A percentile compares a stretch with the other conserved stretches of the same genome.
These are phyloP conservation scores for Drosophila paramelanica DNA, from an alignment of 2,888 invertebrate species.

Conservation along the genomic window DNA sequence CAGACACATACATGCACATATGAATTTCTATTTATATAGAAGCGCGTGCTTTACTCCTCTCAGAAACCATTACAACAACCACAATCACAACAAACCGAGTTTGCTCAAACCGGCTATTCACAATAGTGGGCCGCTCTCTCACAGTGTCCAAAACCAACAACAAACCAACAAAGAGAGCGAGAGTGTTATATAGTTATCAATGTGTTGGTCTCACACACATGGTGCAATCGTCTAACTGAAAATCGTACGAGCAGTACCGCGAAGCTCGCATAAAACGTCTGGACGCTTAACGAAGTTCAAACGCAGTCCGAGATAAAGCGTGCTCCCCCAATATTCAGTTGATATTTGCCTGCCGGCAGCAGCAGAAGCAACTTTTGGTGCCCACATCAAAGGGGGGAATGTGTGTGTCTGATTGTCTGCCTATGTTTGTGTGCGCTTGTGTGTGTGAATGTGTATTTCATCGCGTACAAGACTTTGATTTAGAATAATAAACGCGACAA, in stretches of 20 bases:
- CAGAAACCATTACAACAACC: slow-evolving; percentile 3
- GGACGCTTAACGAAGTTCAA: slow-evolving; percentile 59
- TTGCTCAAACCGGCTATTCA: slow-evolving; percentile 52
- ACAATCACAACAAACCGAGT: slow-evolving; percentile 28
- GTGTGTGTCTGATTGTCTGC: slow-evolving; percentile 30
- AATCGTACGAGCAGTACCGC: slow-evolving; percentile 27
- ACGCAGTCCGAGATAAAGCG: slow-evolving; percentile 55
- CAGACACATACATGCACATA: slow-evolving; percentile 1
- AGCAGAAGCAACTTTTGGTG: slow-evolving; percentile 50
- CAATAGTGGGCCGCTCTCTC: slow-evolving; percentile 40
- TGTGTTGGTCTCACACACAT: slow-evolving; percentile 25
- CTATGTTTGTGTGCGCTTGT: slow-evolving; percentile 14
- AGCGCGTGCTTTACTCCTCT: slow-evolving; percentile 39
- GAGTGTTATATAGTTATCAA: slow-evolving; percentile 5
- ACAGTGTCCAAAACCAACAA: slow-evolving; percentile 9
- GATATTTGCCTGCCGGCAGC: slow-evolving; percentile 66
- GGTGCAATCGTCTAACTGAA: slow-evolving; percentile 28
- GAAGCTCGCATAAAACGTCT: slow-evolving; percentile 37
- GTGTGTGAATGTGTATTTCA: slow-evolving; percentile 26
- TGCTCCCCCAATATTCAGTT: slow-evolving; percentile 47
- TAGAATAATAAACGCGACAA: slow-evolving; percentile 57
- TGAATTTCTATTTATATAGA: slow-evolving; percentile 41
- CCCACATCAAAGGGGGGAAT: slow-evolving; percentile 28
- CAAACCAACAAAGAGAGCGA: slow-evolving; percentile 24
- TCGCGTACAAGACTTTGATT: slow-evolving; percentile 40